Base-by-base conservation (phyloP, 1,140 invertebrate species). In the Vanessa atalanta region DNA sequence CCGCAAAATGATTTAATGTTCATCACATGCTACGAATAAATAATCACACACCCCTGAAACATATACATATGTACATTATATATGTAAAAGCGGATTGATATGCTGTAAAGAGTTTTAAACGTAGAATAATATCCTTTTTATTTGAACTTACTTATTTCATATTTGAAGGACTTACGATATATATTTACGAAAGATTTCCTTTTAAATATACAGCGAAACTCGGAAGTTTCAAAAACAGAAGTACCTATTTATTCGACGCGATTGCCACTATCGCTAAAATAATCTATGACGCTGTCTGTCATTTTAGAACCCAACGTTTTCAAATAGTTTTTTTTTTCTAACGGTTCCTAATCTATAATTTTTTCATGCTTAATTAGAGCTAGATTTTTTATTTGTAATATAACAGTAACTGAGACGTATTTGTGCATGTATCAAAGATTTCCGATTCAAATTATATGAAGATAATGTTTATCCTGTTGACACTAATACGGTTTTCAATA, bases 241-340 rank as follows among this genome's bases (percentile, higher is more conserved):
- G 57, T 77, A 31, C 26, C 26, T 31, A 71, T 79, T 81, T 79
- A 76, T 81, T 75, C 71, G 73, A 81, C 81, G 79, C 78, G 75
- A 79, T 81, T 77, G 76, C 68, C 61, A 72, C 67, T 83, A 83
- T 83, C 79, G 72, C 60, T 69, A 73, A 73, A 79, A 72, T 63
- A 67, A 79, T 80, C 79, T 47, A 53, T 70, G 60, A 57, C 65
- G 65, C 57, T 71, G 23, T 73, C 57, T 71, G 23, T 73, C 37
- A 26, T 48, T 72, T 37, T 65, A 51, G 70, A 67, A 60, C 61
- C 57, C 47, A 75, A 70, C 50, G 31, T 61, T 61, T 61, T 61
- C 0, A 55, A 11, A 55, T 66, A 69, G 69, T 72, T 68, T 66
- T 72, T 71, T 43, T 43, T 50, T 23, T 47, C 43, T 53, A n/a